Evolutionary conservation across 2,113 vertebrate species (phyloP), one percentile per base, ranked within the genome.

Genomic region (Phalacrocorax pelagicus): DNA sequence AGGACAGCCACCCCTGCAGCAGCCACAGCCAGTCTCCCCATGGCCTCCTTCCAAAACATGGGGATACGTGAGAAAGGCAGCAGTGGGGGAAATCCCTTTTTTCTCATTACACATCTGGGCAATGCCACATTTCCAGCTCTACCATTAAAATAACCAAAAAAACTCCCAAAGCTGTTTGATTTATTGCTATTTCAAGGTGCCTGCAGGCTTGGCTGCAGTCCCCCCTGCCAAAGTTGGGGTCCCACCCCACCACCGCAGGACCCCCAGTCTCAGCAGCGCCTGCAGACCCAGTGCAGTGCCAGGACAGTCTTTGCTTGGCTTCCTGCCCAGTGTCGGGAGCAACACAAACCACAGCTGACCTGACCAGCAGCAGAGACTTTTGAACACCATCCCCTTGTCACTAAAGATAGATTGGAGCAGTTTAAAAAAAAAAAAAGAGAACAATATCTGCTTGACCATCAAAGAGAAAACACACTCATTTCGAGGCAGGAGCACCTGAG

Each of bases 221-320:
- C 22, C 42, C 19, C 20, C 27, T 0, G 0, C 12, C 6, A 2
- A 8, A 0, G 0, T 1, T 0, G 1, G 32, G 30, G 42, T 61
- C 49, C 61, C 75, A 74, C 6, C 32, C 23, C 69, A 3, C 13
- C 6, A 1, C 4, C 3, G 6, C 40, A 36, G 69, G 40, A 42
- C 5, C 8, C 59, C 32, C 0, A 0, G 1, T 34, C 65, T 26
- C 5, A 2, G 36, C 86, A 79, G 24, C 7, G 10, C 52, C 61
- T 8, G 23, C 36, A 74, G 46, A 40, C 34, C 65, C 46, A 23
- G 15, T 5, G 2, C 54, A 32, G 55, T 5, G 1, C 69, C 70
- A 12, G 30, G 34, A 49, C 11, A 0, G 0, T 29, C 54, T 84
- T 72, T 51, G 42, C 49, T 70, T 59, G 15, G 17, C 15, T 65